A percentile compares a stretch with the other conserved stretches of the same genome.
Conservation (phyloP, 2,113 vertebrate genomes). For the Ceyx cyanopectus region DNA sequence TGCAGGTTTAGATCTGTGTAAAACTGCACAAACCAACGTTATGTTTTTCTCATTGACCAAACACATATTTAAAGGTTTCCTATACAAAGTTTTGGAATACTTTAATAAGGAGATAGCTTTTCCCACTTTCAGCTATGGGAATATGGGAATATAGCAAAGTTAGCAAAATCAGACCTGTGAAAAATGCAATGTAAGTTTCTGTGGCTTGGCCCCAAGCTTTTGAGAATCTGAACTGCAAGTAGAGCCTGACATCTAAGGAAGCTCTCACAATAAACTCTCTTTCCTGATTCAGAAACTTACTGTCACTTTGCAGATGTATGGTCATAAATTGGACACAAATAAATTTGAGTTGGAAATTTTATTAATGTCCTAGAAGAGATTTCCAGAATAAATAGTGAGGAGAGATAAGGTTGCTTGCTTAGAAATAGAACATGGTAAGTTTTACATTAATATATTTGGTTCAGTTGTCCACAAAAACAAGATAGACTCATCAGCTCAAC, state of each 20-base stretch:
- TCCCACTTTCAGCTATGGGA: slow-evolving; percentile 15
- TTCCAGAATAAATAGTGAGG: background rate
- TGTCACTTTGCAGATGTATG: background rate
- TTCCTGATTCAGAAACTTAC: background rate
- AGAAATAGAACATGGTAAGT: background rate
- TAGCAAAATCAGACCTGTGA: slow-evolving; percentile 49
- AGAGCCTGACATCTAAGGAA: background rate
- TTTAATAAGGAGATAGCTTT: slow-evolving; percentile 20
- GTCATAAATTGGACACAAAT: background rate
- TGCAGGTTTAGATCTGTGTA: background rate
- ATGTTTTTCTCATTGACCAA: background rate
- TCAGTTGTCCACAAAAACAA: background rate
- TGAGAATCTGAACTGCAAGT: background rate
- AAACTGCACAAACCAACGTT: background rate
- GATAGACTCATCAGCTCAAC: background rate
- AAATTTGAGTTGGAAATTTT: background rate
- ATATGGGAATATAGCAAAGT: slow-evolving; percentile 12
- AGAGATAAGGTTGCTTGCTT: background rate
- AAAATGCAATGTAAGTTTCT: slow-evolving; percentile 49
- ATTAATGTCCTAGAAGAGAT: background rate
- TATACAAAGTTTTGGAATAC: background rate
- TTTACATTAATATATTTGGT: background rate
- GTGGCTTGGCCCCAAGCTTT: slow-evolving; percentile 51
- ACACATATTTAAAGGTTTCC: slow-evolving; percentile 35
- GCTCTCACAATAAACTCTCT: background rate